Conservation (phyloP, 1,140 invertebrate genomes). For the Anastrepha ludens region DNA sequence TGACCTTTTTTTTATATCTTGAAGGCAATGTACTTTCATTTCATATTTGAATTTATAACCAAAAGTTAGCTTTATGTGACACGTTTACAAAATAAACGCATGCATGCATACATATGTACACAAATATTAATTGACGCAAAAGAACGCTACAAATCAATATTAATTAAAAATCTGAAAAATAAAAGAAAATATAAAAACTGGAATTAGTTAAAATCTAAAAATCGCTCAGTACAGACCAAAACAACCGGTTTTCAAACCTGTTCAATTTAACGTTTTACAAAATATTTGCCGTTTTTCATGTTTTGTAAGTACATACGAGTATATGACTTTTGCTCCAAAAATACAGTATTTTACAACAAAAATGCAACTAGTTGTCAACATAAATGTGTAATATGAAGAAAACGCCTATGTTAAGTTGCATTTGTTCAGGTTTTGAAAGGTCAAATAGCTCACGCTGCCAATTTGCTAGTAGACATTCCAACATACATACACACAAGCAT, state of each 20-base stretch:
- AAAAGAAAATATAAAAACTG: neutral
- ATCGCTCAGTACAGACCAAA: neutral
- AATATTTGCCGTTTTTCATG: no score
- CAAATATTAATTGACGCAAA: no score
- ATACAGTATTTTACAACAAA: neutral
- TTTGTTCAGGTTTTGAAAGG: neutral
- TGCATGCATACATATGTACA: neutral
- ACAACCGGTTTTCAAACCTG: neutral
- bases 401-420: neutral
- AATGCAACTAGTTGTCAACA: neutral
- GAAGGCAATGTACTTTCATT: slow-evolving; percentile 11
- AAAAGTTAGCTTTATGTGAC: neutral
- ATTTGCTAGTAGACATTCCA: neutral
- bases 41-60: neutral
- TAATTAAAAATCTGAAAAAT: neutral
- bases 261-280: slow-evolving; percentile 16
- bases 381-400: neutral
- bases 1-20: neutral
- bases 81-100: neutral
- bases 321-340: neutral
- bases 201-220: neutral
- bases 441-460: neutral
- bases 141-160: no score
- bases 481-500: neutral
- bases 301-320: neutral